These are phyloP conservation scores for Emberiza fucata DNA, from an alignment of 2,113 vertebrate genomes.

Conservation along the genomic window DNA sequence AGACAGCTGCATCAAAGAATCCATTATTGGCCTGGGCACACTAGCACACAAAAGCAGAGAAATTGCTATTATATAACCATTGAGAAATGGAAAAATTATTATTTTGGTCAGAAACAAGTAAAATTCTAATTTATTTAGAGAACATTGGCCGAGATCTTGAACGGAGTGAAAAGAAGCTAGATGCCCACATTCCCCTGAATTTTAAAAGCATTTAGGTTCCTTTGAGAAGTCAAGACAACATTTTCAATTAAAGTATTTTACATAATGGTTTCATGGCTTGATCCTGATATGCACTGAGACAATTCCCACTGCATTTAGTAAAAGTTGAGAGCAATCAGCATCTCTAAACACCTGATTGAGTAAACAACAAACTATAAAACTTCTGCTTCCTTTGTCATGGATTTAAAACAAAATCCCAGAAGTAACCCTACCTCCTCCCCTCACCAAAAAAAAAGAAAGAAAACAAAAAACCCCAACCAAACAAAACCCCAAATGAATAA, in stretches of 20 bases:
- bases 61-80: conserved; percentile 44
- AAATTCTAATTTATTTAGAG: conserved; percentile 52
- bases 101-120: conserved; percentile 46
- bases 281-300: neutral
- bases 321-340: neutral
- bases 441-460: neutral
- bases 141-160: conserved; percentile 13
- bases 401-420: neutral
- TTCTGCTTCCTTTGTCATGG: neutral
- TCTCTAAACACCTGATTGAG: neutral
- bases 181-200: neutral
- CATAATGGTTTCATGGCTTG: conserved; percentile 16
- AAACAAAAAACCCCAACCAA: neutral
- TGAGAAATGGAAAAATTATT: conserved; percentile 59
- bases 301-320: neutral
- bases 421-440: rapidly evolving
- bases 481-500: neutral
- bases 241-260: conserved; percentile 28
- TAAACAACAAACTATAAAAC: neutral
- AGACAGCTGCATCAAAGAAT: conserved; percentile 59
- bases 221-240: conserved; percentile 24
- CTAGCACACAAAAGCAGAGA: conserved; percentile 28
- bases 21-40: conserved; percentile 22
- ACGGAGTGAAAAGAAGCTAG: neutral
- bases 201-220: neutral